phyloP scores from a whole-genome alignment of 2,888 invertebrate species.

The Euzophera pinguis region DNA sequence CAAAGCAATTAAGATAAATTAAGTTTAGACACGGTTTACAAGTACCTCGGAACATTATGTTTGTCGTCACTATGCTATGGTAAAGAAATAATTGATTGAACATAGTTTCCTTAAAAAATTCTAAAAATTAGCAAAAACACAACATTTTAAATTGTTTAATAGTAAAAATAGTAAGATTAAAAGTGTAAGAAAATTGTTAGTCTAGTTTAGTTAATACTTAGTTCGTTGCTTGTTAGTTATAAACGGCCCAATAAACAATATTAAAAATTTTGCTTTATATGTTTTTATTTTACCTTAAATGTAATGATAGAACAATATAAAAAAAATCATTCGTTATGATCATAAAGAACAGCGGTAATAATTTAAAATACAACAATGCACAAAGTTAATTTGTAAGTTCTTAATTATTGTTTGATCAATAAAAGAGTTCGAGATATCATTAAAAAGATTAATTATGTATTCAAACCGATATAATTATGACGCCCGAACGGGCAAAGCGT shows the following conservation, averaged over 20 bases:
- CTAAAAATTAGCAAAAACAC: too few species aligned
- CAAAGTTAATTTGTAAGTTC: conserved; percentile 5
- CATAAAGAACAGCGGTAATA: not conserved
- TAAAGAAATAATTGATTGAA: not conserved
- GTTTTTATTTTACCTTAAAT: too few species aligned
- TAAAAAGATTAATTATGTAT: conserved; percentile 10
- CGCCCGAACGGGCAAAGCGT: conserved; percentile 1
- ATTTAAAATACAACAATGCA: not conserved
- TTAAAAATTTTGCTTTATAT: too few species aligned
- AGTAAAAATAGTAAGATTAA: too few species aligned
- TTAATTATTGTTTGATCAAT: conserved; percentile 9
- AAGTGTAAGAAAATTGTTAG: too few species aligned
- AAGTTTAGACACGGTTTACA: conserved; percentile 3
- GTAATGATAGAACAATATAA: too few species aligned
- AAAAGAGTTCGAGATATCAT: conserved; percentile 10
- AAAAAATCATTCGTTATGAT: not conserved
- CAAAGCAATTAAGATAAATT: conserved; percentile 13
- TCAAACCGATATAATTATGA: conserved; percentile 7
- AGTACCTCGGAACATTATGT: not conserved
- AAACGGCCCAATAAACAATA: too few species aligned
- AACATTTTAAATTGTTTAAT: too few species aligned
- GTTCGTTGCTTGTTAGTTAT: too few species aligned
- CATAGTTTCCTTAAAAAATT: too few species aligned
- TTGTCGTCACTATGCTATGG: too few species aligned
- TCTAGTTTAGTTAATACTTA: too few species aligned